These are phyloP conservation scores for Octomys mimax DNA, from an alignment of 2,797 vertebrate genomes.

Conservation along the genomic window DNA sequence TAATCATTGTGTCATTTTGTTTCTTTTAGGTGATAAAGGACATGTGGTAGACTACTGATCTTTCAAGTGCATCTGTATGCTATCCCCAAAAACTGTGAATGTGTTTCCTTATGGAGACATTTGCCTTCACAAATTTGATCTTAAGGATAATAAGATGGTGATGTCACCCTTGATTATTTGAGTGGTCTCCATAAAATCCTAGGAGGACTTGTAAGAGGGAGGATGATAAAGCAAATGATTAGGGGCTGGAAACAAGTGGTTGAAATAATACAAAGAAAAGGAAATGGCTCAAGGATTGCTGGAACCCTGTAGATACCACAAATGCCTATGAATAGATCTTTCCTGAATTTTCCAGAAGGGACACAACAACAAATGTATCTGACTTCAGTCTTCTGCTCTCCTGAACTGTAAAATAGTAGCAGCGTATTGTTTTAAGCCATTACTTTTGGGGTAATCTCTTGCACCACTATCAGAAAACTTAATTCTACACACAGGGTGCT, in stretches of 20 bases:
- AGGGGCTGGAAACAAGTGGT: not conserved
- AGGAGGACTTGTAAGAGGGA: not conserved
- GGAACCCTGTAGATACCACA: not conserved
- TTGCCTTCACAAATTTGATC: not conserved
- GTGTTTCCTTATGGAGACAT: not conserved
- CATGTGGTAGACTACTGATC: not conserved
- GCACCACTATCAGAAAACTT: not conserved
- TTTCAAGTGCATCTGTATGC: not conserved
- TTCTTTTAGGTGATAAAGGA: not conserved
- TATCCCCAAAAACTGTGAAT: not conserved
- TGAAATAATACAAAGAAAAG: not conserved
- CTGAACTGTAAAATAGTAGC: not conserved
- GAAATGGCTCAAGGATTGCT: not conserved
- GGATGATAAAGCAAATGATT: not conserved
- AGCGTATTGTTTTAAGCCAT: not conserved
- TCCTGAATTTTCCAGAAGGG: not conserved
- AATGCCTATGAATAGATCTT: not conserved
- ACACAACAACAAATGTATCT: not conserved
- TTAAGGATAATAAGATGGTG: not conserved
- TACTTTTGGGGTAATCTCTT: not conserved
- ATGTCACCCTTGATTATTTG: not conserved
- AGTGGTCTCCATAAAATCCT: not conserved
- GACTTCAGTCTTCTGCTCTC: not conserved
- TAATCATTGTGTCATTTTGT: not conserved
- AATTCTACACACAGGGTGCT: not conserved